phyloP scores from a whole-genome alignment of 2,888 invertebrate species.

The Nematopogon swammerdamellus region DNA sequence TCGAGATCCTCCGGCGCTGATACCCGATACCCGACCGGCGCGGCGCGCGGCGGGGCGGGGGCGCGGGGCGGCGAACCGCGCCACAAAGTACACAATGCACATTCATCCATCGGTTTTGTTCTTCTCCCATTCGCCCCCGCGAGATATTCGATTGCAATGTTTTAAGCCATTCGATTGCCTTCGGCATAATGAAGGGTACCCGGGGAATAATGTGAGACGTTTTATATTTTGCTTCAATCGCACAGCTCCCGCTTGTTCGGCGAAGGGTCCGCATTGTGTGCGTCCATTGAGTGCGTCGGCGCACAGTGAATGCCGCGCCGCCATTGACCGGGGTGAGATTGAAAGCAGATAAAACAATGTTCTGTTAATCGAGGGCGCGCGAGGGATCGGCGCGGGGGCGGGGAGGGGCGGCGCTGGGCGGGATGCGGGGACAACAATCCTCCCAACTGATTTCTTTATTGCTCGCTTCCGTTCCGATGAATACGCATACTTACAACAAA shows the following conservation, averaged over 20 bases:
- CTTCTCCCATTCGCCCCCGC: constrained; percentile 28
- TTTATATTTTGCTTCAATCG: constrained; percentile 30
- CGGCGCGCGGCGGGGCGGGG: constrained; percentile 22
- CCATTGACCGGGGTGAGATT: constrained; percentile 44
- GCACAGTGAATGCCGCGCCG: constrained; percentile 11
- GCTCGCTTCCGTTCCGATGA: no score
- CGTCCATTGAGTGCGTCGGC: constrained; percentile 13
- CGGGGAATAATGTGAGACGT: constrained; percentile 36
- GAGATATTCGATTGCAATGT: constrained; percentile 50
- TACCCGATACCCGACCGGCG: constrained; percentile 10
- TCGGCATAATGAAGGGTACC: constrained; percentile 47
- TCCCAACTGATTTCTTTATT: constrained; percentile 16
- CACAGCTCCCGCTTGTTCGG: constrained; percentile 26
- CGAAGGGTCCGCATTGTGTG: constrained; percentile 52
- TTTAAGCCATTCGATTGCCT: constrained; percentile 55
- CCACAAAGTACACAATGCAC: neutral
- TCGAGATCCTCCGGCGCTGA: neutral
- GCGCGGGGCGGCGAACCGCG: constrained; percentile 9
- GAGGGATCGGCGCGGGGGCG: constrained; percentile 31
- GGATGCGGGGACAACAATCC: constrained; percentile 40
- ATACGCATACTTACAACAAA: no score
- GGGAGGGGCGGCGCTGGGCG: constrained; percentile 27
- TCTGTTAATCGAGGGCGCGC: constrained; percentile 16
- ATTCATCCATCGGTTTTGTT: constrained; percentile 16
- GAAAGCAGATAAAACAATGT: constrained; percentile 35